phyloP scores from a whole-genome alignment of 2,888 invertebrate species.

The Diplolepis rosae region DNA sequence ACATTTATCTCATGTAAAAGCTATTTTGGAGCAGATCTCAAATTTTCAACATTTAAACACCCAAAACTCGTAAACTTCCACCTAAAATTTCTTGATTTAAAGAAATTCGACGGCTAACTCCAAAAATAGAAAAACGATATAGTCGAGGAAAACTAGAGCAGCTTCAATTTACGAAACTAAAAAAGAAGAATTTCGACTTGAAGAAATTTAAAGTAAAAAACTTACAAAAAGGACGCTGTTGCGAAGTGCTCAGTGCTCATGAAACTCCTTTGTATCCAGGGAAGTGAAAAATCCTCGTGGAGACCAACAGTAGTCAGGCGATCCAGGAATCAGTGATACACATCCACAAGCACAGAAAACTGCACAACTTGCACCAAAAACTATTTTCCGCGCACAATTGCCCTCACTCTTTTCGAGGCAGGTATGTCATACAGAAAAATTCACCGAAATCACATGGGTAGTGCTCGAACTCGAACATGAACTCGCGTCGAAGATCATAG shows the following conservation, averaged over 20 bases:
- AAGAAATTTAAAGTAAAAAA: conserved; percentile 30
- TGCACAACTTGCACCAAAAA: conserved; percentile 39
- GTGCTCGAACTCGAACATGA: conserved; percentile 58
- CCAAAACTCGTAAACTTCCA: background rate
- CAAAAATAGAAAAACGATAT: background rate
- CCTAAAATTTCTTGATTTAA: background rate
- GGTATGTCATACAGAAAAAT: conserved; percentile 52
- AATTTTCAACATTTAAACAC: background rate
- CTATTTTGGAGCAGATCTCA: background rate
- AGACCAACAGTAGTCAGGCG: conserved; percentile 52
- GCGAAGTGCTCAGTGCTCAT: conserved; percentile 48
- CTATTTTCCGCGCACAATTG: conserved; percentile 37
- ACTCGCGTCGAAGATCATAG: conserved; percentile 62
- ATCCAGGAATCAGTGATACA: conserved; percentile 51
- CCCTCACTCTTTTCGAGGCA: conserved; percentile 45
- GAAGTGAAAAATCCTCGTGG: conserved; percentile 58
- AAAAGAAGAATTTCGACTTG: background rate
- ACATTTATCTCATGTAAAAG: background rate
- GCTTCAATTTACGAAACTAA: background rate
- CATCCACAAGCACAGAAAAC: conserved; percentile 48
- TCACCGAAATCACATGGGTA: conserved; percentile 58
- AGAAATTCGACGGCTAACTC: background rate
- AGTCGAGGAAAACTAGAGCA: background rate
- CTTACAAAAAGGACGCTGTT: conserved; percentile 57
- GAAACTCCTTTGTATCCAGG: conserved; percentile 60